Conservation (phyloP, 2,113 vertebrate species). For the Pelusios castaneus region DNA sequence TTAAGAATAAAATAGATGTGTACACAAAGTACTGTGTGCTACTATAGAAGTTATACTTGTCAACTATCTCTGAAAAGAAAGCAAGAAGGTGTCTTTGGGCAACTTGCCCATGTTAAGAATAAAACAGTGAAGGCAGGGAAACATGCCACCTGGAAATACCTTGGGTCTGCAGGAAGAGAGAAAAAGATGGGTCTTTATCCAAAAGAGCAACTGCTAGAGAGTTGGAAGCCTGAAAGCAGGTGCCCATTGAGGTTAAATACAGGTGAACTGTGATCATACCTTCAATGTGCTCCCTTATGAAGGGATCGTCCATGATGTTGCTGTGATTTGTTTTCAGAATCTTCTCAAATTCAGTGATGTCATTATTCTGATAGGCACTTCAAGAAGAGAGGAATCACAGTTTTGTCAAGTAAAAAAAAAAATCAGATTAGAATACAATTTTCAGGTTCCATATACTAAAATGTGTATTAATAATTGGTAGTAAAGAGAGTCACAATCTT, state of each 20-base stretch:
- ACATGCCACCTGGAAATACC: neutral
- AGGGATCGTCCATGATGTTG: constrained; percentile 99
- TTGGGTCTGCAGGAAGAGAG: neutral
- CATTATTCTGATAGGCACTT: constrained; percentile 99
- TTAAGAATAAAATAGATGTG: neutral
- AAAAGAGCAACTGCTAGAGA: neutral
- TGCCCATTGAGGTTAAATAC: neutral
- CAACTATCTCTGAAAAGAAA: neutral
- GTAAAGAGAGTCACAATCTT: neutral
- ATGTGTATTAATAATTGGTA: neutral
- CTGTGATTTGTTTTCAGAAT: constrained; percentile 99
- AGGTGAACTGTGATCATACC: constrained; percentile 76
- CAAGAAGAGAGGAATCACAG: constrained; percentile 6
- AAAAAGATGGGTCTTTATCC: neutral
- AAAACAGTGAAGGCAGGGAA: neutral
- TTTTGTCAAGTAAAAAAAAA: constrained; percentile 21
- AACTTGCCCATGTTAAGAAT: neutral
- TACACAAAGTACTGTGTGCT: neutral
- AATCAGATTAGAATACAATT: neutral
- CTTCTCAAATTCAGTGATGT: constrained; percentile 99
- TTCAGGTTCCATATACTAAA: neutral
- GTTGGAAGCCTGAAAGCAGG: neutral
- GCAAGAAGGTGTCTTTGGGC: neutral
- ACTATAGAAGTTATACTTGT: neutral
- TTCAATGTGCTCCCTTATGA: constrained; percentile 99